Evolutionary conservation across 2,113 vertebrate species (phyloP), one percentile per base, ranked within the genome.

Genomic region (Seriola aureovittata): DNA sequence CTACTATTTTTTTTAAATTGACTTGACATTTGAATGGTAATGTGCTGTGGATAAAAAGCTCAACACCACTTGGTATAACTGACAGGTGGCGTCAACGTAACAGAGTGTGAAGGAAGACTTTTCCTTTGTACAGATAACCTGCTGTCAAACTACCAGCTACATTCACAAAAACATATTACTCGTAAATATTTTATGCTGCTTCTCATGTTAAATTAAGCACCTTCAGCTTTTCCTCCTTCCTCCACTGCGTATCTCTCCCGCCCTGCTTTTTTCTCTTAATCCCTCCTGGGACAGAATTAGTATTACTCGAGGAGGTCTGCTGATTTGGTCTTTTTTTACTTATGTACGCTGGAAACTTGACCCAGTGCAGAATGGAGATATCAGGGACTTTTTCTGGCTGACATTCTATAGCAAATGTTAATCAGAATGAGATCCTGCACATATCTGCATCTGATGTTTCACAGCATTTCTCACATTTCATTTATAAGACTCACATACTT

Each of bases 1-100:
- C 58, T 63, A 52, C 8, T 63, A 11, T 25, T 71, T n/a, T 36
- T 66, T 38, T 42, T 2, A 40, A 19, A 36, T 2, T 21, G 68
- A 80, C 44, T 78, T 21, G 44, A 58, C 58, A 38, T 54, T 73
- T 9, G 55, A 40, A 34, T 65, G 72, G 66, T 67, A 75, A 76
- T 78, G 82, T 82, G 57, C 69, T 65, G n/a, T 3, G 5, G n/a
- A 67, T 80, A 69, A 4, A 75, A 78, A 58, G 74, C 67, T 82
- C 34, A 17, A 57, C 76, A 73, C 82, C 38, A 64, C 57, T 60
- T 21, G 11, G 50, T 40, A 17, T 3, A 55, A 59, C 38, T 80
- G 79, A 80, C 78, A 71, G 42, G 75, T 10, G 25, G 52, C 71
- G 46, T 23, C 11, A 21, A n/a, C 34, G 64, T 60, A 58, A 62